phyloP scores from a whole-genome alignment of 2,888 invertebrate species.

The Nezara viridula region DNA sequence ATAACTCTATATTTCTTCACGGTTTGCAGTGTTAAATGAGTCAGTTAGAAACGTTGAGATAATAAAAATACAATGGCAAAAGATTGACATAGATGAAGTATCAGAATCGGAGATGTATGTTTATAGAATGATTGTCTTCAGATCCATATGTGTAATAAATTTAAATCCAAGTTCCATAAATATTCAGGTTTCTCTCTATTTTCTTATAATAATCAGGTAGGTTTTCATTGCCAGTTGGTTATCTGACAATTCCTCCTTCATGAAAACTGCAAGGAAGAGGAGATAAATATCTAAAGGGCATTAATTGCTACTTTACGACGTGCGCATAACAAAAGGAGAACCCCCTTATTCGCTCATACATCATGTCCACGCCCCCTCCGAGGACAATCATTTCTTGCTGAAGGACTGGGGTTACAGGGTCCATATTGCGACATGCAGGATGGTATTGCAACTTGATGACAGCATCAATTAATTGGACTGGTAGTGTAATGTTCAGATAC shows the following conservation, averaged over 20 bases:
- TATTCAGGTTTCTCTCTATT: background rate
- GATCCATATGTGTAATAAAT: background rate
- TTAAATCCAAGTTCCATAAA: background rate
- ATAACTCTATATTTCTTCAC: no score
- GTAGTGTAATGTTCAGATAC: no score
- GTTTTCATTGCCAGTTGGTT: background rate
- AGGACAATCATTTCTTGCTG: background rate
- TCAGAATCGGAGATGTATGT: background rate
- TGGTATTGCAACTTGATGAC: background rate
- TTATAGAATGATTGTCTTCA: background rate
- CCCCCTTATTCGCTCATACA: background rate
- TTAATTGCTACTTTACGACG: conserved; percentile 30
- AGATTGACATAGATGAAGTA: no score
- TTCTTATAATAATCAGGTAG: background rate
- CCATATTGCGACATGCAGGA: background rate
- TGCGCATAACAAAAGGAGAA: background rate
- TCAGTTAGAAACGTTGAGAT: no score
- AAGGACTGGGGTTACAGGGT: background rate
- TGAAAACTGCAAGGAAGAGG: background rate
- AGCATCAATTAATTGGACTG: background rate
- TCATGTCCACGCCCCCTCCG: background rate
- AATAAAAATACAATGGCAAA: no score
- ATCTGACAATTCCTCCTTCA: background rate
- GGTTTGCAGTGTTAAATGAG: no score
- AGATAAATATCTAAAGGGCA: conserved; percentile 3